Conservation (phyloP, 2,888 invertebrate species). For the Orchesellides sinensis region DNA sequence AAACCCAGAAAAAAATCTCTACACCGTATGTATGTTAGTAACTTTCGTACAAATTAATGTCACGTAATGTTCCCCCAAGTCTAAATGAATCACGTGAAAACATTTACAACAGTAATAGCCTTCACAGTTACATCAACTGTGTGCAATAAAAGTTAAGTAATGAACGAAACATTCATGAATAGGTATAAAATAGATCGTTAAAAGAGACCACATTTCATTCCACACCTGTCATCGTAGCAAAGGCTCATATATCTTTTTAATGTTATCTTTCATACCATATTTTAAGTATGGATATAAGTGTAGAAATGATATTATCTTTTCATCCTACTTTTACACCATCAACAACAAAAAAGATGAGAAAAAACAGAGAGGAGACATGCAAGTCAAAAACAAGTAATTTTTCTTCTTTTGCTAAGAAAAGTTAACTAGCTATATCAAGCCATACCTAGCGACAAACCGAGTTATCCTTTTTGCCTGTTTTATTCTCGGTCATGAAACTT, state of each 20-base stretch:
- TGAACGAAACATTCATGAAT: too few species aligned
- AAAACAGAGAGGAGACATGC: not conserved
- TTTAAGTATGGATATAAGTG: not conserved
- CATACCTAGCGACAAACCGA: not conserved
- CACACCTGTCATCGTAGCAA: slow-evolving; percentile 15
- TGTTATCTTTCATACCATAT: slow-evolving; percentile 37
- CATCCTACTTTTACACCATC: not conserved
- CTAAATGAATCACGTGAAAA: slow-evolving; percentile 38
- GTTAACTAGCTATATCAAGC: slow-evolving; percentile 41
- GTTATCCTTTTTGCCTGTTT: slow-evolving; percentile 16
- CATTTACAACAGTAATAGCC: not conserved
- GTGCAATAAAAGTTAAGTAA: too few species aligned
- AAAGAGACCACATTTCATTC: slow-evolving; percentile 11
- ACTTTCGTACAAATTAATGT: slow-evolving; percentile 26
- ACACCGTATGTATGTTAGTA: slow-evolving; percentile 3
- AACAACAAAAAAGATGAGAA: slow-evolving; percentile 14
- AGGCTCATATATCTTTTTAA: slow-evolving; percentile 12
- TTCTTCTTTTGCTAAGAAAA: slow-evolving; percentile 37
- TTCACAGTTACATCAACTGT: not conserved
- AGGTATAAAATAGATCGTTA: too few species aligned
- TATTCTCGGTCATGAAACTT: slow-evolving; percentile 15
- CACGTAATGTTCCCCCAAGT: slow-evolving; percentile 35
- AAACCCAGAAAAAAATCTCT: too few species aligned
- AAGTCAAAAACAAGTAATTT: slow-evolving; percentile 19
- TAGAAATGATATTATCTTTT: slow-evolving; percentile 33